Evolutionary conservation across 2,797 vertebrate species (phyloP).

Genomic region (Amphiprion clarkii): DNA sequence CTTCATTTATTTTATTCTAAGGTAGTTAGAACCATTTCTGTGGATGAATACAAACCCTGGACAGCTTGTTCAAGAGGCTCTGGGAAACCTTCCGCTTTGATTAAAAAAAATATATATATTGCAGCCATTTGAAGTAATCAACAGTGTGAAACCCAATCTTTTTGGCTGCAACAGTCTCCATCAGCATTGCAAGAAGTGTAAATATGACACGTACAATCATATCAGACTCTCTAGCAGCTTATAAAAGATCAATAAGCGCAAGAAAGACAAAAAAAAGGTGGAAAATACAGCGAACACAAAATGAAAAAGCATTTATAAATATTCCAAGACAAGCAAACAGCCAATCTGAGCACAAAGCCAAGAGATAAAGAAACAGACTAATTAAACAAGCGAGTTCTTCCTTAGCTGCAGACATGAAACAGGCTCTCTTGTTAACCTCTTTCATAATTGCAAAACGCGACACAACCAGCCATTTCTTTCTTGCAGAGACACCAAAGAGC

Average conservation of each 20-base stretch:
- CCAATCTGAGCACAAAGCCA: constrained; percentile 27
- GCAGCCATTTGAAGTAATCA: constrained; percentile 59
- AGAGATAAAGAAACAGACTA: constrained; percentile 29
- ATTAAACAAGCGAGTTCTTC: constrained; percentile 43
- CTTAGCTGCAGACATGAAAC: constrained; percentile 62
- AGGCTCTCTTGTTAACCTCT: constrained; percentile 65
- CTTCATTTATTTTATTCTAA: neutral
- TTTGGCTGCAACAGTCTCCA: constrained; percentile 46
- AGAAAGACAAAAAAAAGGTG: neutral
- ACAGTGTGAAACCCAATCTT: constrained; percentile 47
- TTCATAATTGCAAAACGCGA: constrained; percentile 66
- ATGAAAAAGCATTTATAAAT: constrained; percentile 13
- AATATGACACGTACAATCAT: constrained; percentile 57
- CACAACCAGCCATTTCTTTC: constrained; percentile 52
- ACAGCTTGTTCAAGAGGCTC: constrained; percentile 24
- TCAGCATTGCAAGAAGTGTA: constrained; percentile 51
- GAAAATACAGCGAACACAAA: neutral
- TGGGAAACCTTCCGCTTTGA: constrained; percentile 31
- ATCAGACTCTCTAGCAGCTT: constrained; percentile 29
- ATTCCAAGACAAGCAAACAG: constrained; percentile 23
- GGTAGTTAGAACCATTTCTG: neutral
- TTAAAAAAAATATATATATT: constrained; percentile 22
- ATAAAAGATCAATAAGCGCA: neutral
- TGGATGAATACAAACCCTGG: neutral
- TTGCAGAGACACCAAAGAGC: constrained; percentile 53